phyloP scores from a whole-genome alignment of 2,888 invertebrate genomes.

The Meghimatium bilineatum region DNA sequence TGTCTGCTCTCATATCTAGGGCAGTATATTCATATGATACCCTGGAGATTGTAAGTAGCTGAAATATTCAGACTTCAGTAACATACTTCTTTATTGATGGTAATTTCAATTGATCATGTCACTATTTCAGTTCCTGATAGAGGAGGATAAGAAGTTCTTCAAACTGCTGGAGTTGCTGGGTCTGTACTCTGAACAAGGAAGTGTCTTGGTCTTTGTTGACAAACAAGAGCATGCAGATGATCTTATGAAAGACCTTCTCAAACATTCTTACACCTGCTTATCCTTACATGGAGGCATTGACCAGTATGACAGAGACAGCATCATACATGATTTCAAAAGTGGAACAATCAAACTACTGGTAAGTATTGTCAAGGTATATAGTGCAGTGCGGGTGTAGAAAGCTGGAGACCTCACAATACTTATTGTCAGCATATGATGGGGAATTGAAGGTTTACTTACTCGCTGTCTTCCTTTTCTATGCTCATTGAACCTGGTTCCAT shows the following conservation, averaged over 20 bases:
- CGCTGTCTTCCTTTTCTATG: too few relatives aligned
- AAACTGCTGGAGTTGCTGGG: conserved; percentile 98
- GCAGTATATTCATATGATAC: too few relatives aligned
- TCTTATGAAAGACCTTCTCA: conserved; percentile 90
- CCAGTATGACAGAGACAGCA: conserved; percentile 98
- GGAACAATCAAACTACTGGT: conserved; percentile 92
- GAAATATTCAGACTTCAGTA: too few relatives aligned
- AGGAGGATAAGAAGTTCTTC: conserved; percentile 97
- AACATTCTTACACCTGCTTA: conserved; percentile 96
- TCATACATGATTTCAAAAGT: conserved; percentile 97
- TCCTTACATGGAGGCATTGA: conserved; percentile 99
- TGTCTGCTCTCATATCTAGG: too few relatives aligned
- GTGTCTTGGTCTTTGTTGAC: conserved; percentile 97
- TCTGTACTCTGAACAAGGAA: conserved; percentile 92
- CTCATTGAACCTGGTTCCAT: too few relatives aligned
- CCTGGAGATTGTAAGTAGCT: too few relatives aligned
- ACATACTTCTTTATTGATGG: background rate
- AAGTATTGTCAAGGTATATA: conserved; percentile 58
- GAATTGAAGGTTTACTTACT: too few relatives aligned
- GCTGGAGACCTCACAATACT: too few relatives aligned
- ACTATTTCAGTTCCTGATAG: conserved; percentile 82
- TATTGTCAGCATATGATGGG: too few relatives aligned
- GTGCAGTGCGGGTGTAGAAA: too few relatives aligned
- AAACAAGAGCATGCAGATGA: conserved; percentile 98
- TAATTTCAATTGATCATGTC: background rate